Evolutionary conservation across 2,888 invertebrate genomes (phyloP).

Genomic region (Atethmia centrago): DNA sequence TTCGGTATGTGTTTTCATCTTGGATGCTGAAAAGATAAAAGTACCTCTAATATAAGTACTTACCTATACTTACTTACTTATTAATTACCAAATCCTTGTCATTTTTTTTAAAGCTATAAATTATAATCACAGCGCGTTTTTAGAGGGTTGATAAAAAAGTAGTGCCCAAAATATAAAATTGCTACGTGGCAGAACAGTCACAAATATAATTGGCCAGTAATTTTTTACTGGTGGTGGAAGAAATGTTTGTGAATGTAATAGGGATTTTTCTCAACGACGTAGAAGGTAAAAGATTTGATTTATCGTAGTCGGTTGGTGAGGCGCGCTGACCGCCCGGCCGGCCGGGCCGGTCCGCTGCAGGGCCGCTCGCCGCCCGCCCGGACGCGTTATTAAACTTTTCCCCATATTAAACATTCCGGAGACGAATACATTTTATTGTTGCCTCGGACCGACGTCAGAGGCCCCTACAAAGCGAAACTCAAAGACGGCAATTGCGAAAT

Average conservation of each 20-base stretch:
- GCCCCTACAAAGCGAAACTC: constrained; percentile 91
- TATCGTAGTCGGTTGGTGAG: constrained; percentile 85
- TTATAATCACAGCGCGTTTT: background rate
- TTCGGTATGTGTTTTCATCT: background rate
- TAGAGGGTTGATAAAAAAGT: background rate
- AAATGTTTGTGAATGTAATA: constrained; percentile 88
- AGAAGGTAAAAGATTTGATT: constrained; percentile 90
- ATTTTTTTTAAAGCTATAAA: background rate
- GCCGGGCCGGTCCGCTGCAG: constrained; percentile 71
- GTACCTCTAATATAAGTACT: too few species aligned
- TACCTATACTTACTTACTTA: background rate
- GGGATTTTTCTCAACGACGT: constrained; percentile 86
- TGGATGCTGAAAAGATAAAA: background rate
- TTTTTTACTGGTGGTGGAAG: constrained; percentile 73
- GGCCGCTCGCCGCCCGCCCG: constrained; percentile 78
- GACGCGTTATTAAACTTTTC: constrained; percentile 91
- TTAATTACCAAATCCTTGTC: background rate
- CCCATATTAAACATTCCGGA: constrained; percentile 91
- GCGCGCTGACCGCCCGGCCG: constrained; percentile 82
- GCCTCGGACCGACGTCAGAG: constrained; percentile 90
- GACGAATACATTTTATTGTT: constrained; percentile 91
- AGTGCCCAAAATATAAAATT: constrained; percentile 20
- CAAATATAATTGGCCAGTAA: constrained; percentile 66
- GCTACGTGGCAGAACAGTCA: constrained; percentile 40
- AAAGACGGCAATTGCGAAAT: constrained; percentile 91